These are phyloP conservation scores for Tetragonisca angustula DNA, from an alignment of 2,888 invertebrate genomes.

Conservation along the genomic window DNA sequence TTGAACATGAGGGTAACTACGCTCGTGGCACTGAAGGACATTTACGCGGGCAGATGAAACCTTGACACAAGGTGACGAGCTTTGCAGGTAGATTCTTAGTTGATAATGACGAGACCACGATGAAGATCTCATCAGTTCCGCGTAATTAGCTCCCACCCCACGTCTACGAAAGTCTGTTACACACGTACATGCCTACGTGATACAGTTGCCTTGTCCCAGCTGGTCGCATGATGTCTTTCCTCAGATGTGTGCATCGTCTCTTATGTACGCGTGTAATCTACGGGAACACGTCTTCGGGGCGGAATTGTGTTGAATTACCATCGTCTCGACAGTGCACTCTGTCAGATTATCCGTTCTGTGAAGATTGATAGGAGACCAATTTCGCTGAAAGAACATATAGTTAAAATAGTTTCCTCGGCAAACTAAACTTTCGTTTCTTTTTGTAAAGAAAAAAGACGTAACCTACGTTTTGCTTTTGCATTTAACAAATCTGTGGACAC, in stretches of 20 bases:
- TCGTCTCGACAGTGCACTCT: conserved; percentile 21
- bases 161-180: conserved; percentile 57
- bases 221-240: conserved; percentile 39
- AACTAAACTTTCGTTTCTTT: neutral
- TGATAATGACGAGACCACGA: conserved; percentile 75
- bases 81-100: conserved; percentile 74
- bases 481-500: neutral
- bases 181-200: conserved; percentile 30
- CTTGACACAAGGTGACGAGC: conserved; percentile 73
- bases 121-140: conserved; percentile 79
- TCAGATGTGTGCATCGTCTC: neutral
- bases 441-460: neutral
- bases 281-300: neutral
- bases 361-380: conserved; percentile 6
- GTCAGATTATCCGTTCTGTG: conserved; percentile 19
- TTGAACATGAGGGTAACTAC: neutral
- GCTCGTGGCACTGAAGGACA: neutral
- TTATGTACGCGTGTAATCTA: conserved; percentile 4
- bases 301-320: conserved; percentile 38
- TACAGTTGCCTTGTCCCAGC: conserved; percentile 53
- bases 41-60: conserved; percentile 58
- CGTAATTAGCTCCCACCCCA: conserved; percentile 78
- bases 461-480: neutral
- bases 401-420: neutral
- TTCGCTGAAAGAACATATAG: conserved; percentile 19